Conservation (phyloP, 1,140 invertebrate species). For the Drosophila sechellia region DNA sequence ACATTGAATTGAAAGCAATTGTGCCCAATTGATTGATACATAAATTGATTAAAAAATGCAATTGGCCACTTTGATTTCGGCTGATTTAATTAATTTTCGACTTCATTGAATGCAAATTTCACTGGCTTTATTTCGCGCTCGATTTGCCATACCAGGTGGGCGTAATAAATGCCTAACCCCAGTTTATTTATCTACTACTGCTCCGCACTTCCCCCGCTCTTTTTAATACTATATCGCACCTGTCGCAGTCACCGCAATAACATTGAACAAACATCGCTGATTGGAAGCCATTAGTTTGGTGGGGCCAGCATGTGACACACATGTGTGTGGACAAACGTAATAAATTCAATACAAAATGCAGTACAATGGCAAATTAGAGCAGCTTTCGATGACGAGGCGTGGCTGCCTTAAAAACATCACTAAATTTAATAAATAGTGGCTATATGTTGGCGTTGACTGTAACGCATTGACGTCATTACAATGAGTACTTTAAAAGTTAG, state of each 20-base stretch:
- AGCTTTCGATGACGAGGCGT: slow-evolving; percentile 50
- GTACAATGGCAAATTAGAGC: slow-evolving; percentile 70
- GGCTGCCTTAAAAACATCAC: slow-evolving; percentile 2
- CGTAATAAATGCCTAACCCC: slow-evolving; percentile 44
- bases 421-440: slow-evolving; percentile 18
- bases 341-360: slow-evolving; percentile 55
- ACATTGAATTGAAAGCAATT: slow-evolving; percentile 30
- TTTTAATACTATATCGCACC: slow-evolving; percentile 45
- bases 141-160: slow-evolving; percentile 7
- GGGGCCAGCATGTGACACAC: slow-evolving; percentile 9
- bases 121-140: background rate
- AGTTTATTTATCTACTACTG: slow-evolving; percentile 28
- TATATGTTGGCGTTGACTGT: slow-evolving; percentile 37
- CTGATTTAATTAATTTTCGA: slow-evolving; percentile 38
- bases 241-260: slow-evolving; percentile 42
- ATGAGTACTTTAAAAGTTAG: background rate
- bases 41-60: slow-evolving; percentile 35
- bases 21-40: slow-evolving; percentile 15
- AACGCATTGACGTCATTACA: slow-evolving; percentile 37
- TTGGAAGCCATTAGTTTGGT: slow-evolving; percentile 61
- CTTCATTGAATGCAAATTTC: slow-evolving; percentile 29
- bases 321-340: slow-evolving; percentile 21
- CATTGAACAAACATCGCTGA: slow-evolving; percentile 61
- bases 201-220: slow-evolving; percentile 14
- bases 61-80: slow-evolving; percentile 23